A percentile compares a stretch with the other conserved stretches of the same genome.
These are phyloP conservation scores for Myioborus melanocephalus DNA, from an alignment of 2,797 vertebrate species.

Conservation along the genomic window DNA sequence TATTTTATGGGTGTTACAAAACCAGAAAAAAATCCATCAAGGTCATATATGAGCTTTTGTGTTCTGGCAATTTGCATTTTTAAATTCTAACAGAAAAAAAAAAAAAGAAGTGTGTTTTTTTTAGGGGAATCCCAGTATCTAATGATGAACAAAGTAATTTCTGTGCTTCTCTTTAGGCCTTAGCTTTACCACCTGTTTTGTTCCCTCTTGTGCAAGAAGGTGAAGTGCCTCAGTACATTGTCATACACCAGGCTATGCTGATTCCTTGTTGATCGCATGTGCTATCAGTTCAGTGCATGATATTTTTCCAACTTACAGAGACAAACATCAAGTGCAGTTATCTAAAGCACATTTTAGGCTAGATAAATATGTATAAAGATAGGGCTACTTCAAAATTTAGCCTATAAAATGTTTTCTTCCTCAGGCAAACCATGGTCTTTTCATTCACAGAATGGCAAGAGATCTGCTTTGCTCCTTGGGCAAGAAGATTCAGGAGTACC, in stretches of 20 bases:
- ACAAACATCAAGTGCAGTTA: not conserved
- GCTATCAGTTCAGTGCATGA: not conserved
- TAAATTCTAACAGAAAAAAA: not conserved
- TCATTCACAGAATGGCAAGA: not conserved
- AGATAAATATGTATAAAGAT: not conserved
- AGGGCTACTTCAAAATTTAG: not conserved
- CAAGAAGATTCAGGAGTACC: not conserved
- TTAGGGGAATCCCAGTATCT: not conserved
- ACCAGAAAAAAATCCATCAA: not conserved
- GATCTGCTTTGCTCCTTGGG: not conserved
- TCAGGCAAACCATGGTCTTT: not conserved
- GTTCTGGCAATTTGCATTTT: not conserved
- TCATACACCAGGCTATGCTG: not conserved
- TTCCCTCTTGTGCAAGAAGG: not conserved
- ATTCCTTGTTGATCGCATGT: not conserved
- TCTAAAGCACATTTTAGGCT: not conserved
- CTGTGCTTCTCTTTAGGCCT: not conserved
- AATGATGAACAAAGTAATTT: not conserved
- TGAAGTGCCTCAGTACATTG: not conserved
- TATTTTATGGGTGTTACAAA: not conserved
- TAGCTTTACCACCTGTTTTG: not conserved
- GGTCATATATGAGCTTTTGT: not conserved
- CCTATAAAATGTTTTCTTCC: not conserved
- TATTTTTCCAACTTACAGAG: not conserved
- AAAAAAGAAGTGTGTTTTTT: fast-evolving